Evolutionary conservation across 2,797 vertebrate species (phyloP), one percentile per base, ranked within the genome.

Genomic region (Chloroceryle inda): DNA sequence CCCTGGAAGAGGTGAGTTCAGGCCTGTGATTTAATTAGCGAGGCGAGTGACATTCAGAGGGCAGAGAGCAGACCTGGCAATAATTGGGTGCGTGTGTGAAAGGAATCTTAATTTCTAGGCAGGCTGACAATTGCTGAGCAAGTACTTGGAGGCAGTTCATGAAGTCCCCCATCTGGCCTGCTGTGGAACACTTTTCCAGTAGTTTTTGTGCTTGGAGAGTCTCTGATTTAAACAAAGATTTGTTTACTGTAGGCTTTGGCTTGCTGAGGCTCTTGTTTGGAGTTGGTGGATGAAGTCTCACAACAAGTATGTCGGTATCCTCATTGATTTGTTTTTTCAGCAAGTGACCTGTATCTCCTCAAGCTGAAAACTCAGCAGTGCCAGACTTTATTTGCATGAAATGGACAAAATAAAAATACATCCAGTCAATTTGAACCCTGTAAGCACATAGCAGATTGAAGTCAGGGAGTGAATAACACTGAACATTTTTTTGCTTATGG

Each of bases 101-200:
- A 91, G 84, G 91, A 97, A 96, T 96, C 95, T 74, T 82, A 79
- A 94, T 94, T 94, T 96, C 91, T 63, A 97, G 94, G 93, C 93
- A 94, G 92, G 74, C 95, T 96, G 88, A 95, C 92, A 94, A 88
- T 92, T 86, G 52, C 92, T 90, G 83, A 0, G 6, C 27, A 8
- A 94, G 64, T 63, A 67, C 86, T 94, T 87, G 90, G 84, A 93
- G 92, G 24, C 86, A 67, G 84, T 89, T 87, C 21, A 9, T 92
- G 86, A 95, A 92, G 80, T 85, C 71, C 59, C 45, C 73, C 90
- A 85, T 95, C 93, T 95, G 96, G 95, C 77, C 50, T 0, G 3
- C 59, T 62, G 71, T 5, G 4, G 66, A 84, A 92, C 40, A 67
- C 80, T 84, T 91, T 93, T 3, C 4, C 59, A 31, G 63, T 69